Base-by-base conservation (phyloP, 2,888 invertebrate genomes). In the Phortica okadai region DNA sequence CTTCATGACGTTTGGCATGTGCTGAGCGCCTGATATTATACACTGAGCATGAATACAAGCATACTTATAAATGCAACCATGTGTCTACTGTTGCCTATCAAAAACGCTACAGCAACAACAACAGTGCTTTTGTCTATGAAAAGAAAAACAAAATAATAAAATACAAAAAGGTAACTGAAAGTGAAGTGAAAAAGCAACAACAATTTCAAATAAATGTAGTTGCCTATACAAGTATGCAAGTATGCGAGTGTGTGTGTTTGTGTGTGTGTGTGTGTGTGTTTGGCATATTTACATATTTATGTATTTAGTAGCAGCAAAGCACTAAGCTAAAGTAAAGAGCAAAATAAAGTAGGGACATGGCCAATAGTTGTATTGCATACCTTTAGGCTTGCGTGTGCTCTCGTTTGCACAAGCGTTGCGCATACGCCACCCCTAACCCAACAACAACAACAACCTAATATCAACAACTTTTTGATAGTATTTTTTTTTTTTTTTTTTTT, bases 341-440 rank as follows among this genome's bases (percentile, higher is more conserved):
- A 44, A 67, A 42, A 11, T 67, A 67, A 67, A 78, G 74, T 75
- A 78, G 75, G 78, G 54, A 41, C 67, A 67, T 10, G 58, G 62
- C 7, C 7, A 67, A 73, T 69, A 33, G 33, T 33, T 33, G 33
- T 33, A 44, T 70, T 62, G 50, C 66, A 70, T 50, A 66, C 50
- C 42, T 10, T 54, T 54, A 54, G 54, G 54, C 54, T 33, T 33
- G 54, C 54, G n/a, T 54, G 10, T 54, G 54, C 54, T 54, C 44
- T 64, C 10, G 11, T 7, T 0, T 16, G 11, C 44, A 67, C 67
- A 67, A 3, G 6, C 21, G 21, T 21, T 21, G 21, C 21, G 21
- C 67, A 67, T n/a, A 33, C 67, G 33, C 14, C 41, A 25, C 14
- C 67, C 25, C 67, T 44, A 41, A 10, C 44, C 33, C 42, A 10